These are phyloP conservation scores for Cyprinodon brontotheroides DNA, from an alignment of 2,113 vertebrate genomes.

Conservation along the genomic window DNA sequence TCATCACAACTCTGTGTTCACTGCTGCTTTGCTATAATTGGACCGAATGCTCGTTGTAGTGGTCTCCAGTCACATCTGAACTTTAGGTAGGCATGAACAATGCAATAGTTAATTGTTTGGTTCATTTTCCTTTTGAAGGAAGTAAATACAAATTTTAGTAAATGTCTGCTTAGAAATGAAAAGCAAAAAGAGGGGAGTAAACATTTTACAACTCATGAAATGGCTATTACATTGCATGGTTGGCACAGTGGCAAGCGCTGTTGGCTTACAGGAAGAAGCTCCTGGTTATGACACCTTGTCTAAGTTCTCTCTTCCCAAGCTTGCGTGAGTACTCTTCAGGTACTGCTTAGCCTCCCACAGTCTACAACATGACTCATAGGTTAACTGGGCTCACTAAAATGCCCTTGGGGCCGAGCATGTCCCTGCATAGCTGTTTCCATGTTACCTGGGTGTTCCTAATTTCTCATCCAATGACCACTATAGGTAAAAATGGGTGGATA, in stretches of 20 bases:
- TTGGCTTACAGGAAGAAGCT: background rate
- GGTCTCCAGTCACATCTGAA: conserved; percentile 20
- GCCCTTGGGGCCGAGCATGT: background rate
- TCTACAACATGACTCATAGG: too few relatives aligned
- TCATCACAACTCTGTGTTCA: conserved; percentile 35
- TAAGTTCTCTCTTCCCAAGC: too few relatives aligned
- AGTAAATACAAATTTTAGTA: background rate
- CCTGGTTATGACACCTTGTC: background rate
- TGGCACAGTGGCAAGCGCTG: too few relatives aligned
- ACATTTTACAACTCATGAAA: background rate
- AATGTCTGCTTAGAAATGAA: background rate
- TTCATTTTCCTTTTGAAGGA: background rate
- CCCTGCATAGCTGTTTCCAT: background rate
- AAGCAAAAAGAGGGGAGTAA: background rate
- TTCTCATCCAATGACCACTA: background rate
- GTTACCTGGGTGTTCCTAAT: too few relatives aligned
- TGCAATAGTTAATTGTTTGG: conserved; percentile 10
- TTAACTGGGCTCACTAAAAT: background rate
- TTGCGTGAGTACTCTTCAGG: too few relatives aligned
- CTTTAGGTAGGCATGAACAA: conserved; percentile 6
- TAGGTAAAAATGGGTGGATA: background rate
- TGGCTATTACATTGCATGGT: too few relatives aligned
- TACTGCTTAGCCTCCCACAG: too few relatives aligned
- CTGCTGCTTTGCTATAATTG: conserved; percentile 39
- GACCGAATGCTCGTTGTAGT: conserved; percentile 34